phyloP scores from a whole-genome alignment of 2,797 vertebrate species.

The Naso thynnoides region DNA sequence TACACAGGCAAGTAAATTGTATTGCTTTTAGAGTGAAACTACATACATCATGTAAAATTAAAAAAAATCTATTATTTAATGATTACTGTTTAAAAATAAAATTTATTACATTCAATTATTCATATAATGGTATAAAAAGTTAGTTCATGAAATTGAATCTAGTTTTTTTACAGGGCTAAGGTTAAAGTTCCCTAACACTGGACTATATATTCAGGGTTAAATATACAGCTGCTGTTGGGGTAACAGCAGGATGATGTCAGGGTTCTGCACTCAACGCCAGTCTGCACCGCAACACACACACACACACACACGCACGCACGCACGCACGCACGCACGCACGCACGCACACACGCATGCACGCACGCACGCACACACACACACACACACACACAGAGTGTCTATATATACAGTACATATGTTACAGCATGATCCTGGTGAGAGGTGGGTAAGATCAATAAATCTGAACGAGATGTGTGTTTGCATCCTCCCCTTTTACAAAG shows the following conservation, averaged over 20 bases:
- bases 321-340: slow-evolving; percentile 45
- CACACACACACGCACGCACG: slow-evolving; percentile 41
- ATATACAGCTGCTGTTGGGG: slow-evolving; percentile 9
- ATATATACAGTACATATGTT: slow-evolving; percentile 38
- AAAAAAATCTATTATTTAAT: background rate
- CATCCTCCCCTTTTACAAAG: slow-evolving; percentile 50
- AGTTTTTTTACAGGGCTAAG: too few species aligned
- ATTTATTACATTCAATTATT: background rate
- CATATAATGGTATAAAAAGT: background rate
- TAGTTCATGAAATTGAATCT: background rate
- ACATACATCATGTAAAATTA: too few species aligned
- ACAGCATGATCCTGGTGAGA: slow-evolving; percentile 52
- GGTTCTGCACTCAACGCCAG: slow-evolving; percentile 34
- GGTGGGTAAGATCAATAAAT: slow-evolving; percentile 83
- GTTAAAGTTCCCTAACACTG: too few species aligned
- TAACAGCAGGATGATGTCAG: slow-evolving; percentile 50
- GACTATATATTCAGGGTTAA: background rate
- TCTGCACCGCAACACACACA: slow-evolving; percentile 42
- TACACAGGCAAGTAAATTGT: background rate
- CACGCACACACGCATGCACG: slow-evolving; percentile 42
- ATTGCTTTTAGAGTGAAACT: background rate
- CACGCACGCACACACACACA: slow-evolving; percentile 43
- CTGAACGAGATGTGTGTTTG: slow-evolving; percentile 70
- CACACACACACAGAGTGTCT: background rate
- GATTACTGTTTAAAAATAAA: background rate